These are phyloP conservation scores for Nematostella vectensis DNA, from an alignment of 92 coral and sea anemone genomes.

Conservation along the genomic window DNA sequence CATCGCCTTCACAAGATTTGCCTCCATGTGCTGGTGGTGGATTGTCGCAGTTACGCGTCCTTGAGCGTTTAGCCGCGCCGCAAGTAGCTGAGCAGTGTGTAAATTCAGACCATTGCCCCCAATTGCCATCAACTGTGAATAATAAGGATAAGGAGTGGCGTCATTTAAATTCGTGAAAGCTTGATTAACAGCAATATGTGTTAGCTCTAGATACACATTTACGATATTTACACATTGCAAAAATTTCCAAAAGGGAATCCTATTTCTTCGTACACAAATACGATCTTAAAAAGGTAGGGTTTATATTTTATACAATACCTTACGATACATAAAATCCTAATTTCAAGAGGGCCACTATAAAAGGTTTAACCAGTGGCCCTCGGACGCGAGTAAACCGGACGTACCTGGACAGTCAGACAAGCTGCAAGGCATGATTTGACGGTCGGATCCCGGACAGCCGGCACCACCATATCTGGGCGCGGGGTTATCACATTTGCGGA, in stretches of 20 bases:
- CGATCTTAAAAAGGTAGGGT: too few relatives aligned
- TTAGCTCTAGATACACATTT: background rate
- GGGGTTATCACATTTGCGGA: constrained; percentile 91
- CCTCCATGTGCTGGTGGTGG: constrained; percentile 88
- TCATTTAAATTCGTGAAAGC: background rate
- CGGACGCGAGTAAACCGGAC: too few relatives aligned
- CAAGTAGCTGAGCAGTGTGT: constrained; percentile 75
- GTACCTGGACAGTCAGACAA: constrained; percentile 92
- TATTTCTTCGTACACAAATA: too few relatives aligned
- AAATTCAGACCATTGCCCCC: constrained; percentile 77
- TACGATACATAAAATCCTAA: too few relatives aligned
- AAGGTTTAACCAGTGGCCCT: too few relatives aligned
- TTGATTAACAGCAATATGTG: background rate
- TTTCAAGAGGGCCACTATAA: too few relatives aligned
- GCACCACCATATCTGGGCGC: constrained; percentile 86
- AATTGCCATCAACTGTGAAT: constrained; percentile 60
- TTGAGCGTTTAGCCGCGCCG: constrained; percentile 77
- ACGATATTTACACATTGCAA: too few relatives aligned
- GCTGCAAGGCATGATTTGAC: constrained; percentile 92
- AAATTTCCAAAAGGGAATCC: too few relatives aligned
- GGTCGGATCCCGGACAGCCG: constrained; percentile 74
- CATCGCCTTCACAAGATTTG: constrained; percentile 64
- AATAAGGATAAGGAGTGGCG: background rate
- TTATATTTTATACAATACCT: too few relatives aligned
- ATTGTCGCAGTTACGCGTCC: constrained; percentile 65